Conservation (phyloP, 2,113 vertebrate species). For the Clarias gariepinus region DNA sequence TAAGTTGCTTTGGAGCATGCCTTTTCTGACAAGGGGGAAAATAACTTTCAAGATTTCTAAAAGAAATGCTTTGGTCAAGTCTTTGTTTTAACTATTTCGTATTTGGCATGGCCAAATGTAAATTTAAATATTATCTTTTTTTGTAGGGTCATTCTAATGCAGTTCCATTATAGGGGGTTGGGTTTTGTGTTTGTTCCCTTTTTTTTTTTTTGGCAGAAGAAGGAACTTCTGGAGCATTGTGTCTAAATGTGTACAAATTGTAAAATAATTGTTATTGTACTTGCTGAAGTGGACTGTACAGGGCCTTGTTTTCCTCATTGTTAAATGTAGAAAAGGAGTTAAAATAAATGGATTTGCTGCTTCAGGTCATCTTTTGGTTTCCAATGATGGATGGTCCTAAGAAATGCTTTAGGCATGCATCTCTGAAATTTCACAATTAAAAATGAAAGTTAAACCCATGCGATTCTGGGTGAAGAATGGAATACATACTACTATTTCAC, state of each 20-base stretch:
- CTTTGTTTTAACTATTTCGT: constrained; percentile 57
- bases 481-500: neutral
- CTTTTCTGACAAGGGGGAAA: constrained; percentile 37
- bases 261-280: constrained; percentile 97
- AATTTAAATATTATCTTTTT: constrained; percentile 66
- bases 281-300: constrained; percentile 97
- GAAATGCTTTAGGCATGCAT: neutral
- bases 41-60: constrained; percentile 56
- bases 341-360: constrained; percentile 75
- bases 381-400: neutral
- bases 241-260: constrained; percentile 98
- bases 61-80: constrained; percentile 57
- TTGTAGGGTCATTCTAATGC: constrained; percentile 77
- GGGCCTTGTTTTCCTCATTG: constrained; percentile 96
- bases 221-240: constrained; percentile 72
- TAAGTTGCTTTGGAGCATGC: constrained; percentile 63
- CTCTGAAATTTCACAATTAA: neutral
- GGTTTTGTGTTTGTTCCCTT: constrained; percentile 74
- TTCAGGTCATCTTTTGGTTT: constrained; percentile 40
- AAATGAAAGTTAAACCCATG: neutral
- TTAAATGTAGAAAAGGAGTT: constrained; percentile 88
- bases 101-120: constrained; percentile 73
- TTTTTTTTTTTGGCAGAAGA: constrained; percentile 76
- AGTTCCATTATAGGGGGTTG: constrained; percentile 72
- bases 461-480: neutral